Evolutionary conservation across 2,113 vertebrate species (phyloP).

Genomic region (Bos taurus): DNA sequence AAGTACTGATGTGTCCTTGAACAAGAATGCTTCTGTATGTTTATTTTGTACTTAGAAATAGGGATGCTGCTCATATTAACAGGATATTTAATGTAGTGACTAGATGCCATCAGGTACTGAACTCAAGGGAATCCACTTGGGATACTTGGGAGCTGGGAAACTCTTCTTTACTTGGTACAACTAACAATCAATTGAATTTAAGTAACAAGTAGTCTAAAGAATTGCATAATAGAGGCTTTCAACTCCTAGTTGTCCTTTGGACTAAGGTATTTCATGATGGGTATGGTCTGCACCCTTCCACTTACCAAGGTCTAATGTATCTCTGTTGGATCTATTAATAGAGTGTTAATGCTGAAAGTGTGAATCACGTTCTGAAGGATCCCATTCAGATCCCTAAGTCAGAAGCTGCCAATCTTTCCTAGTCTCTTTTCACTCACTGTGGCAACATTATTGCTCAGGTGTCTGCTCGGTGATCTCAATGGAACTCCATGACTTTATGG

Average conservation of each 20-base stretch:
- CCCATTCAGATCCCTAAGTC: not conserved
- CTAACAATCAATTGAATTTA: not conserved
- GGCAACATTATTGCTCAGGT: accelerated
- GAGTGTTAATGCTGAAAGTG: not conserved
- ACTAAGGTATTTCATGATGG: not conserved
- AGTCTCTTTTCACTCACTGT: not conserved
- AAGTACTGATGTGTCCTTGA: not conserved
- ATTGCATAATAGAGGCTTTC: not conserved
- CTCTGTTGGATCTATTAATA: not conserved
- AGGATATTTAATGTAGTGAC: not conserved
- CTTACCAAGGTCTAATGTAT: not conserved
- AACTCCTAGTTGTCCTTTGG: not conserved
- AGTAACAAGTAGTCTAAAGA: not conserved
- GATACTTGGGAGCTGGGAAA: not conserved
- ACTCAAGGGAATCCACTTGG: not conserved
- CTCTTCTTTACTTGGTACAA: not conserved
- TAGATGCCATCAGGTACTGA: not conserved
- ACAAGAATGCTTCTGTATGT: not conserved
- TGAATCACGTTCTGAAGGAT: not conserved
- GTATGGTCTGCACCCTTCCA: not conserved
- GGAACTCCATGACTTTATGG: not conserved
- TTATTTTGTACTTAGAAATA: conserved; percentile 1
- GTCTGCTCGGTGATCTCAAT: not conserved
- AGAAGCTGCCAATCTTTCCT: not conserved
- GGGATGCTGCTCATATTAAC: not conserved